phyloP scores from a whole-genome alignment of 2,113 vertebrate genomes.

The Emydura subglobosa region DNA sequence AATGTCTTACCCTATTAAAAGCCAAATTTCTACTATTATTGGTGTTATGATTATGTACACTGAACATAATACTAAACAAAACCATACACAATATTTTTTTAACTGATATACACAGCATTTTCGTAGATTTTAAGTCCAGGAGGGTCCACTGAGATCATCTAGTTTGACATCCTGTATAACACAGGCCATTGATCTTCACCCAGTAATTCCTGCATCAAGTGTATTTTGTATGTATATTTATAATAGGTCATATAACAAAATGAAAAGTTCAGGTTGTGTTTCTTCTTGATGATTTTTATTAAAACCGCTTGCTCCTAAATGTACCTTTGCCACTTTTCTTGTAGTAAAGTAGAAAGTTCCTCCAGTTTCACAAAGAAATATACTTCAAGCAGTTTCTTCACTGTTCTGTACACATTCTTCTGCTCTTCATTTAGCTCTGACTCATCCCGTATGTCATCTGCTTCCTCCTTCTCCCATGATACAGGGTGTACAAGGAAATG shows the following conservation, averaged over 20 bases:
- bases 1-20: background rate
- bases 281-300: background rate
- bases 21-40: background rate
- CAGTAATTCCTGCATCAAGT: accelerated
- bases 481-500: background rate
- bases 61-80: background rate
- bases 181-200: background rate
- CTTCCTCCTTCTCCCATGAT: constrained; percentile 20
- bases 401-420: background rate
- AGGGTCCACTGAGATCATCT: accelerated
- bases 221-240: background rate
- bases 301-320: background rate
- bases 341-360: accelerated
- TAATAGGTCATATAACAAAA: background rate
- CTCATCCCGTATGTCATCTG: background rate
- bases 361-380: background rate
- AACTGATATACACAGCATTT: background rate
- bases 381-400: background rate
- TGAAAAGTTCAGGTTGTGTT: background rate
- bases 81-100: background rate
- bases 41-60: background rate
- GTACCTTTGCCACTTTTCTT: background rate
- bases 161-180: background rate
- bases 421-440: background rate
- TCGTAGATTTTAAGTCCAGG: background rate